Base-by-base conservation (phyloP, 2,888 invertebrate species). In the Andrena minutula region DNA sequence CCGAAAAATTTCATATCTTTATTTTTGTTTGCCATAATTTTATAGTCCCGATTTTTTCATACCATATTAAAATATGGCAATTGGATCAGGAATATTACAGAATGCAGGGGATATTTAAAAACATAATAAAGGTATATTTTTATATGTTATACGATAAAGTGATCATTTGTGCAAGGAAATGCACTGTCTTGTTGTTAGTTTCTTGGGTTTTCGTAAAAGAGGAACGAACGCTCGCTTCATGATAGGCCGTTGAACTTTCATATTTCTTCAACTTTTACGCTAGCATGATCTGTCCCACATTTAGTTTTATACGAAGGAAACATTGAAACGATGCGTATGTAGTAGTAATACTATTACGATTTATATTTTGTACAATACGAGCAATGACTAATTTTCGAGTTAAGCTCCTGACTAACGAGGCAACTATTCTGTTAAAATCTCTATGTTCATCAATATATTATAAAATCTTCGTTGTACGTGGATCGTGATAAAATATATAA, bases 61-160 rank as follows among this genome's bases (percentile, higher is more conserved):
- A 73, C n/a, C 6, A 1, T 7, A 68, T 68, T 28, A 8, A 65
- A 68, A 72, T 64, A 51, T 47, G 23, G 56, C 47, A 5, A 78
- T 74, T 79, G 73, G 77, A 72, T 32, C 47, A 68, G 23, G 70
- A 77, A 79, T 77, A 83, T 75, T 1, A 61, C 26, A 80, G 47
- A 77, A 64, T 65, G 78, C 16, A 20, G 53, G 26, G n/a, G 68
- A 28, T 32, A 75, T 26, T 51, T n/a, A 51, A 60, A 56, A 56
- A 70, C 51, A 6, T 63, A 63, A 75, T 70, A 68, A 56, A 56
- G 53, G 69, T 28, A 69, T 86, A 85, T 84, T 87, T 86, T 80
- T 86, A 60, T 80, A 86, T 71, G 53, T 80, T 79, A 53, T 63
- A 75, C 47, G 53, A 71, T 53, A 71, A 66, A 47, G 20, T 65